Percentiles rank a stretch among this genome's conserved stretches.
Evolutionary conservation across 2,888 invertebrate genomes (phyloP).

Genomic region (Pristionchus maxplancki): DNA sequence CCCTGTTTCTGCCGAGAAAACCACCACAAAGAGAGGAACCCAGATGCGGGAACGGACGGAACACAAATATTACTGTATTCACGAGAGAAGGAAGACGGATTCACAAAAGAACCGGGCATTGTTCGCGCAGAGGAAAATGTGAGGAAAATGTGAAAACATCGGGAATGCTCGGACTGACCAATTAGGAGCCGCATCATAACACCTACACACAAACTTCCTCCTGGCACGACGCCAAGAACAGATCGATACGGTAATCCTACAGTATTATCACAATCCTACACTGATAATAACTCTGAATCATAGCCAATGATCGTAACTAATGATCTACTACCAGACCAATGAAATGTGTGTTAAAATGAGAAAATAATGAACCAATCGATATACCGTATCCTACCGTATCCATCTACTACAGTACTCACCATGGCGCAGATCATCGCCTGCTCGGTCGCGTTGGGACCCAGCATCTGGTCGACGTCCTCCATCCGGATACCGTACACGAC

Average conservation of each 20-base stretch:
- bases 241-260: background rate
- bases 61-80: background rate
- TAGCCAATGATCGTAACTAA: too few species aligned
- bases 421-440: background rate
- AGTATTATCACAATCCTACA: too few species aligned
- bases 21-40: background rate
- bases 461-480: background rate
- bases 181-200: background rate
- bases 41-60: background rate
- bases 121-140: background rate
- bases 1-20: background rate
- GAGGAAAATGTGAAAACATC: background rate
- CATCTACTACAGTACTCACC: too few species aligned
- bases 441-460: background rate
- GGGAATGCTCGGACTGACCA: background rate
- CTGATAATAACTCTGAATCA: too few species aligned
- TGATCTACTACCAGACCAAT: too few species aligned
- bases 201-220: background rate
- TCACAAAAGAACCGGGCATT: background rate
- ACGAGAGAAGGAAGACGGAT: background rate
- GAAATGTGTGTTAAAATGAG: too few species aligned
- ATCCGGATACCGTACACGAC: conserved; percentile 11
- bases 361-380: too few species aligned
- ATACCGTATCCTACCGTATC: background rate
- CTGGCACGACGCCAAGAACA: background rate